Evolutionary conservation across 2,113 vertebrate genomes (phyloP).

Genomic region (Caranx ignobilis): DNA sequence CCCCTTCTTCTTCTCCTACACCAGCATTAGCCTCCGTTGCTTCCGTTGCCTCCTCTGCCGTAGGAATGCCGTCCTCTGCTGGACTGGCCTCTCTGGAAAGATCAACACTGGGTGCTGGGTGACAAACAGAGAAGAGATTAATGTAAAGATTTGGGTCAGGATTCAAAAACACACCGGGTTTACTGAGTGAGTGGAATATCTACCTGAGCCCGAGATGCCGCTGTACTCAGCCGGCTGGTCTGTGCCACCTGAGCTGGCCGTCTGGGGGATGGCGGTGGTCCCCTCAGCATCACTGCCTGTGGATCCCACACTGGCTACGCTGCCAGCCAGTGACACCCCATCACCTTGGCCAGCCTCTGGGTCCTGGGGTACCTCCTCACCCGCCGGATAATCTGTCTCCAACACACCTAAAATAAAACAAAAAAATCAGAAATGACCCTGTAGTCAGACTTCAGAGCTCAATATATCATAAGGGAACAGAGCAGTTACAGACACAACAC

Average conservation of each 20-base stretch:
- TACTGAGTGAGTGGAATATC: not conserved
- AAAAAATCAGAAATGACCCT: not conserved
- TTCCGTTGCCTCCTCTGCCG: conserved; percentile 96
- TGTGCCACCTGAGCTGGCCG: conserved; percentile 85
- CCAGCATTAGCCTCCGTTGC: conserved; percentile 89
- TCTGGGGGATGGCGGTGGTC: conserved; percentile 88
- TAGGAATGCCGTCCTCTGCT: conserved; percentile 86
- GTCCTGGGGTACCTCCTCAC: conserved; percentile 92
- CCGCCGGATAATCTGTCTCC: conserved; percentile 91
- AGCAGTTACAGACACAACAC: not conserved
- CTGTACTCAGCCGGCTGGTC: conserved; percentile 88
- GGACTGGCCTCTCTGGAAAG: conserved; percentile 80
- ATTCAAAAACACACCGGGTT: not conserved
- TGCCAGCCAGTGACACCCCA: conserved; percentile 78
- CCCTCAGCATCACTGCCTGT: conserved; percentile 88
- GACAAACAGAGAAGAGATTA: not conserved
- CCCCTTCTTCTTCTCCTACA: conserved; percentile 82
- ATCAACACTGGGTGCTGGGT: conserved; percentile 55
- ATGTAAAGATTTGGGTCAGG: not conserved
- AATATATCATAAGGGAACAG: no score
- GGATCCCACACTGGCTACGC: conserved; percentile 81
- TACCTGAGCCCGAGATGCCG: conserved; percentile 67
- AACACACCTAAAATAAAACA: conserved; percentile 86
- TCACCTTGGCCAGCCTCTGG: conserved; percentile 89
- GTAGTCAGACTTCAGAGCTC: not conserved